Percentiles rank a stretch among this genome's conserved stretches.
Conservation (phyloP, 2,113 vertebrate genomes). For the Mesitornis unicolor region DNA sequence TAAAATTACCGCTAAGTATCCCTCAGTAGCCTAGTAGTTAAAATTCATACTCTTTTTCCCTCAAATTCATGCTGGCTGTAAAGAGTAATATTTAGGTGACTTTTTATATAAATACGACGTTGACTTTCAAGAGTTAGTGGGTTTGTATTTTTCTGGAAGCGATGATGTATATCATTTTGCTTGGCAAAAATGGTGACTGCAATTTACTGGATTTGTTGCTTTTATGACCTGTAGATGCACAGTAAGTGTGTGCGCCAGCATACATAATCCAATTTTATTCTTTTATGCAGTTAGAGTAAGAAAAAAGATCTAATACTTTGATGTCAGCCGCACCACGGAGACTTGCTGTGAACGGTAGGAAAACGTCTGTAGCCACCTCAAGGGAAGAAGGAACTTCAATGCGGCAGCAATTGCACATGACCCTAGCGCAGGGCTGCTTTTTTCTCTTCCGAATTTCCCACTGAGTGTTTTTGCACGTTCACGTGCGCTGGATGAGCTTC, state of each 20-base stretch:
- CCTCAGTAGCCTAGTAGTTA: background rate
- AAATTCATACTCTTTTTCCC: background rate
- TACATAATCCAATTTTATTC: background rate
- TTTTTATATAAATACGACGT: background rate
- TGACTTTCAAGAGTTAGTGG: background rate
- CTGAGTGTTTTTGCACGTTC: background rate
- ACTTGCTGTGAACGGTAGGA: background rate
- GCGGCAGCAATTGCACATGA: background rate
- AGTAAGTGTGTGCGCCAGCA: background rate
- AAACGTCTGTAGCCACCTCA: background rate
- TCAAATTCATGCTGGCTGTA: background rate
- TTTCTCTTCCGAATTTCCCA: background rate
- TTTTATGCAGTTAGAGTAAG: background rate
- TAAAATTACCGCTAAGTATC: background rate
- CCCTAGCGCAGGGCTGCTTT: background rate
- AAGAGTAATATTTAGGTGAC: background rate
- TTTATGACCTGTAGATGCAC: conserved; percentile 26
- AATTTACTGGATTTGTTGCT: conserved; percentile 26
- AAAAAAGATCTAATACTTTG: background rate
- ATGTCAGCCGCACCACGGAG: background rate
- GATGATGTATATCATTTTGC: background rate
- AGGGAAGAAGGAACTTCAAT: background rate
- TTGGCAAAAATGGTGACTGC: background rate
- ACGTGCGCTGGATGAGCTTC: background rate
- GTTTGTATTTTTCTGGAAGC: background rate